Conservation (phyloP, 2,797 vertebrate species). For the Lacerta bilineata region DNA sequence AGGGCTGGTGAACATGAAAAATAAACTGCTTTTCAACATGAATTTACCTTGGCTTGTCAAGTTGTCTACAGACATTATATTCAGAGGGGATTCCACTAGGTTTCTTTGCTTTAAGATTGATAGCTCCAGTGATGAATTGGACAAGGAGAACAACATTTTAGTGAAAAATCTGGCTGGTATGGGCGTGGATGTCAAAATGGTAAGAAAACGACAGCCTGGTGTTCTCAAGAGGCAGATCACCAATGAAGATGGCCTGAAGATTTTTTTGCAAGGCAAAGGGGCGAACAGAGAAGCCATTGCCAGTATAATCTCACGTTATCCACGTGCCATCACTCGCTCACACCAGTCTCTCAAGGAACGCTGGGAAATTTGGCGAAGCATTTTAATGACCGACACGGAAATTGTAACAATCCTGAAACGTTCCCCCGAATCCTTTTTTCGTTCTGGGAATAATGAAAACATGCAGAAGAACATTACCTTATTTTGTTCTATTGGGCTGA, state of each 20-base stretch:
- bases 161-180: constrained; percentile 79
- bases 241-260: constrained; percentile 80
- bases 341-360: constrained; percentile 81
- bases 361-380: constrained; percentile 86
- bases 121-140: background rate
- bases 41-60: constrained; percentile 42
- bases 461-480: constrained; percentile 84
- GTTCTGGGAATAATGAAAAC: constrained; percentile 82
- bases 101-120: constrained; percentile 54
- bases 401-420: constrained; percentile 82
- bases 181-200: constrained; percentile 83
- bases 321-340: constrained; percentile 83
- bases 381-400: constrained; percentile 81
- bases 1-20: too few relatives aligned
- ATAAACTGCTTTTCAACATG: too few relatives aligned
- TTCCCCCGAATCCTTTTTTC: constrained; percentile 87
- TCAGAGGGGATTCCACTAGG: constrained; percentile 48
- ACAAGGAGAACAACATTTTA: constrained; percentile 77
- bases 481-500: constrained; percentile 82
- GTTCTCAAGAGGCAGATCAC: constrained; percentile 79
- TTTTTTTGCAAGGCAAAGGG: constrained; percentile 83
- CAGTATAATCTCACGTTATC: constrained; percentile 85
- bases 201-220: constrained; percentile 77
- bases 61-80: constrained; percentile 37
- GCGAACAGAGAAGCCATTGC: constrained; percentile 76